Base-by-base conservation (phyloP, 1,140 invertebrate species). In the Drosophila obscura region DNA sequence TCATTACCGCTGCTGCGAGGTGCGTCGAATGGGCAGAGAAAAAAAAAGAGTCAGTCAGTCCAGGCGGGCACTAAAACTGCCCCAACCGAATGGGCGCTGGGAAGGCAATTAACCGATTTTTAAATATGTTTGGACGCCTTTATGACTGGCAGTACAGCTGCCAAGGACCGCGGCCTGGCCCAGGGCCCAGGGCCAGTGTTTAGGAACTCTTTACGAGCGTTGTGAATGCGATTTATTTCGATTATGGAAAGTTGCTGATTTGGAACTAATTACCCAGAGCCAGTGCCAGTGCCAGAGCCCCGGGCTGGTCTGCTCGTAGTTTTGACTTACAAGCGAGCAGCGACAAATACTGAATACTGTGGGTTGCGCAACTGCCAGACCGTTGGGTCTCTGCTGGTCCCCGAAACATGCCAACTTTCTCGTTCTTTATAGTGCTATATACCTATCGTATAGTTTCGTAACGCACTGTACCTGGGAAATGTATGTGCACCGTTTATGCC, bases 211-310 rank as follows among this genome's bases (percentile, higher is more conserved):
- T 69, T 52, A 35, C 2, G 41, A 41, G 57, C 66, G 60, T 60
- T 65, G 51, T 66, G 45, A 85, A 88, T 76, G 69, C 55, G 56
- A 77, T 78, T 74, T 71, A 78, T 83, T 87, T 83, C 77, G 89
- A 83, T 87, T 91, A 80, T 91, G 89, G 58, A 77, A 85, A 89
- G 60, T 78, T 77, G 82, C 72, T 89, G 81, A 89, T 83, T 89
- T 71, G 89, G 84, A 91, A 91, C 89, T 74, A 91, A 91, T 91
- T 78, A 71, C 58, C 35, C 16, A 11, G 1, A 35, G 24, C 26
- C 49, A 4, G 0, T 4, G 31, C 9, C 31, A 9, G 2, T 0
- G 8, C 31, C 31, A 8, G 2, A 4, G 35, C 8, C 8, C 28
- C 24, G 57, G 19, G 0, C 6, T 56, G 71, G 46, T 4, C 28